phyloP scores from a whole-genome alignment of 2,113 vertebrate genomes.

The Cyphotilapia sp. region DNA sequence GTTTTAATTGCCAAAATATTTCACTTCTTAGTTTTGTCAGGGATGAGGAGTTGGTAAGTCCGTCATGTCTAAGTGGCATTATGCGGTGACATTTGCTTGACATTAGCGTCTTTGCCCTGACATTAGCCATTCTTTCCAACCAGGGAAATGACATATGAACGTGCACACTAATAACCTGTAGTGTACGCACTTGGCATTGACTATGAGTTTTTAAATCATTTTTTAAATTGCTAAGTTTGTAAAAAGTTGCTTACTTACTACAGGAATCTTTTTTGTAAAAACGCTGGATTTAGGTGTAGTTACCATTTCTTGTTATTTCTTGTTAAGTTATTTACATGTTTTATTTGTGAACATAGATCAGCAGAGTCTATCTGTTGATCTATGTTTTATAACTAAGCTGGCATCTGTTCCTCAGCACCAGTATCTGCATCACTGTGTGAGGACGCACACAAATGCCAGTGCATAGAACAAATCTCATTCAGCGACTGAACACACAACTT shows the following conservation, averaged over 20 bases:
- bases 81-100: conserved; percentile 53
- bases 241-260: neutral
- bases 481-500: neutral
- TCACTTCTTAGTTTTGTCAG: neutral
- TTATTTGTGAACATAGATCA: neutral
- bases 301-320: neutral
- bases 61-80: conserved; percentile 29
- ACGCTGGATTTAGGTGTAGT: neutral
- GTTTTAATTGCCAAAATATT: neutral
- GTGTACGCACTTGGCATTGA: neutral
- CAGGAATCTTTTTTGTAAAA: neutral
- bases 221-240: neutral
- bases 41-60: neutral
- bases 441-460: neutral
- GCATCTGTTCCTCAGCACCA: neutral
- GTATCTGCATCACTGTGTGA: neutral
- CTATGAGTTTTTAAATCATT: neutral
- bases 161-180: conserved; percentile 4
- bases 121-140: conserved; percentile 18
- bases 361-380: neutral
- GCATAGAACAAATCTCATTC: neutral
- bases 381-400: neutral
- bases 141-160: conserved; percentile 4
- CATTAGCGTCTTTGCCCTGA: conserved; percentile 41
- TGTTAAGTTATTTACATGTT: neutral